A percentile compares a stretch with the other conserved stretches of the same genome.
Evolutionary conservation across 1,140 invertebrate species (phyloP).

Genomic region (Drosophila pachea): DNA sequence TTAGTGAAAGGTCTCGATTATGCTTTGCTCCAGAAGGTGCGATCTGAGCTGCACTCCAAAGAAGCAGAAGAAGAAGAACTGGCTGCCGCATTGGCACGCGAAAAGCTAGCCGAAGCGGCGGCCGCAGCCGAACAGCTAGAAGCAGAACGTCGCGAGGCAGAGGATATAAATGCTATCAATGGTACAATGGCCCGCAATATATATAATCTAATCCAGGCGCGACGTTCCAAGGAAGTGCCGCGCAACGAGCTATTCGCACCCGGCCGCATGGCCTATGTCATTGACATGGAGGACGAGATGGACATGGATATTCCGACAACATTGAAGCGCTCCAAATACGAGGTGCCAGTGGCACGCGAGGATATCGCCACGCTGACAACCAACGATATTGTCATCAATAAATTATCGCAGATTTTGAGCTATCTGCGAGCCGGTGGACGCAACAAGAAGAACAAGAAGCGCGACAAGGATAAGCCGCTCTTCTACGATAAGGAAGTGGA

Average conservation of each 20-base stretch:
- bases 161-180: slow-evolving; percentile 89
- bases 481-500: slow-evolving; percentile 76
- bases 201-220: slow-evolving; percentile 84
- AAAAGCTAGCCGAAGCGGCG: slow-evolving; percentile 83
- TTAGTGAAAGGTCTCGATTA: slow-evolving; percentile 99
- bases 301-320: slow-evolving; percentile 97
- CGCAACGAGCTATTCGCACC: slow-evolving; percentile 97
- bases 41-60: slow-evolving; percentile 88
- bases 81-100: slow-evolving; percentile 90
- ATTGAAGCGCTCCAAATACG: slow-evolving; percentile 95
- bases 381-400: slow-evolving; percentile 98
- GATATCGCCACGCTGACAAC: slow-evolving; percentile 90
- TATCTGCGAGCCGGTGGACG: slow-evolving; percentile 91
- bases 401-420: slow-evolving; percentile 97
- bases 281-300: slow-evolving; percentile 92
- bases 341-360: slow-evolving; percentile 86
- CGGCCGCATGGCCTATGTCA: slow-evolving; percentile 98
- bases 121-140: slow-evolving; percentile 82
- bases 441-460: slow-evolving; percentile 88
- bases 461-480: slow-evolving; percentile 77
- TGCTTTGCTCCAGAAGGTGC: slow-evolving; percentile 97
- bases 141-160: slow-evolving; percentile 60
- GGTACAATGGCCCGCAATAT: slow-evolving; percentile 88
- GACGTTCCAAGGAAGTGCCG: slow-evolving; percentile 85
- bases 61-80: slow-evolving; percentile 90